These are phyloP conservation scores for Drosophila borealis DNA, from an alignment of 2,888 invertebrate species.

Conservation along the genomic window DNA sequence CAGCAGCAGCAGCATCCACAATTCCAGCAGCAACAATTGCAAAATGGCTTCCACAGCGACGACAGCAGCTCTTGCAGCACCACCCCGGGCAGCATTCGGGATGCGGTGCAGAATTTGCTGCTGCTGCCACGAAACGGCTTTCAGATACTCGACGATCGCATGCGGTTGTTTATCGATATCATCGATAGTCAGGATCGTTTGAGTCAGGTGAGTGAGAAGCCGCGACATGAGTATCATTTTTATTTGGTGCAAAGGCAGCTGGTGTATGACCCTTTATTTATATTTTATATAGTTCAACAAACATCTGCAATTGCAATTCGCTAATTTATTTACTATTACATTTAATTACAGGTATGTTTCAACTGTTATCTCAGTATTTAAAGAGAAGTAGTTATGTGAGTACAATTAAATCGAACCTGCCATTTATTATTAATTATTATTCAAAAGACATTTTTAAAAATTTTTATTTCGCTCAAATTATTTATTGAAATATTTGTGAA, in stretches of 20 bases:
- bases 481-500: too few species aligned
- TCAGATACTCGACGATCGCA: conserved; percentile 91
- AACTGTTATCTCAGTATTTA: background rate
- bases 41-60: conserved; percentile 77
- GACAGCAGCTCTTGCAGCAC: conserved; percentile 84
- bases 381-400: conserved; percentile 26
- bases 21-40: conserved; percentile 65
- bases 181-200: conserved; percentile 93
- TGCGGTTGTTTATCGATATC: conserved; percentile 92
- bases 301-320: background rate
- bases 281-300: background rate
- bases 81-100: conserved; percentile 89
- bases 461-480: too few species aligned
- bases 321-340: background rate
- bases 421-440: too few species aligned
- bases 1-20: conserved; percentile 60
- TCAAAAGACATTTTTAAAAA: too few species aligned
- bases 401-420: conserved; percentile 13
- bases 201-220: conserved; percentile 88
- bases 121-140: conserved; percentile 90
- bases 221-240: background rate
- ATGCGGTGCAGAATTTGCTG: conserved; percentile 89
- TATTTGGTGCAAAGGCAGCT: conserved; percentile 33
- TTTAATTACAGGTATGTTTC: conserved; percentile 57
- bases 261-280: conserved; percentile 10